A percentile compares a stretch with the other conserved stretches of the same genome.
Evolutionary conservation across 2,888 invertebrate genomes (phyloP).

Genomic region (Drosophila meridiana): DNA sequence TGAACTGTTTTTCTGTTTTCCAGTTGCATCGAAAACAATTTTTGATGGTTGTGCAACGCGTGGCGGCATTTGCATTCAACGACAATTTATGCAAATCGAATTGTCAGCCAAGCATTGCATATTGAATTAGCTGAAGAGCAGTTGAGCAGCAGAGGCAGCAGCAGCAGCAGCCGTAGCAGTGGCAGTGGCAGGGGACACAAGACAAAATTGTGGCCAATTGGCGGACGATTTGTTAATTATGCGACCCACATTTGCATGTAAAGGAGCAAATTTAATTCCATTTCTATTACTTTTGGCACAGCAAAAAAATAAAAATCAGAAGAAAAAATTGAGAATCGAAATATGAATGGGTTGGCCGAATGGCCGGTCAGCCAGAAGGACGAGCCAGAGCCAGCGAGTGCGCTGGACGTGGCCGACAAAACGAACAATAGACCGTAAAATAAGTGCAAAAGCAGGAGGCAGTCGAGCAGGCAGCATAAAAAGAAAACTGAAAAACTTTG

Average conservation of each 20-base stretch:
- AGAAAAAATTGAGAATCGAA: constrained; percentile 21
- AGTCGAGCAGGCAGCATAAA: constrained; percentile 40
- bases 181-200: constrained; percentile 38
- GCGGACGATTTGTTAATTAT: constrained; percentile 47
- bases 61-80: constrained; percentile 80
- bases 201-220: constrained; percentile 65
- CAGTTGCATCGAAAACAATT: constrained; percentile 58
- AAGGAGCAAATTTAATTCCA: constrained; percentile 78
- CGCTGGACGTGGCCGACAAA: constrained; percentile 74
- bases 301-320: constrained; percentile 19
- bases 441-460: constrained; percentile 76
- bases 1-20: constrained; percentile 15
- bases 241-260: constrained; percentile 28
- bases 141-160: neutral
- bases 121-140: constrained; percentile 50
- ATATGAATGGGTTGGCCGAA: constrained; percentile 72
- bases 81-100: constrained; percentile 83
- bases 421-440: constrained; percentile 83
- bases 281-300: constrained; percentile 75
- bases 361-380: constrained; percentile 48
- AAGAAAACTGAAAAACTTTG: constrained; percentile 69
- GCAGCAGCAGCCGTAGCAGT: neutral
- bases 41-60: constrained; percentile 57
- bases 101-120: constrained; percentile 55
- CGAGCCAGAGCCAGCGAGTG: constrained; percentile 64